phyloP scores from a whole-genome alignment of 2,797 vertebrate species.

The Euphonia xanthogaster region DNA sequence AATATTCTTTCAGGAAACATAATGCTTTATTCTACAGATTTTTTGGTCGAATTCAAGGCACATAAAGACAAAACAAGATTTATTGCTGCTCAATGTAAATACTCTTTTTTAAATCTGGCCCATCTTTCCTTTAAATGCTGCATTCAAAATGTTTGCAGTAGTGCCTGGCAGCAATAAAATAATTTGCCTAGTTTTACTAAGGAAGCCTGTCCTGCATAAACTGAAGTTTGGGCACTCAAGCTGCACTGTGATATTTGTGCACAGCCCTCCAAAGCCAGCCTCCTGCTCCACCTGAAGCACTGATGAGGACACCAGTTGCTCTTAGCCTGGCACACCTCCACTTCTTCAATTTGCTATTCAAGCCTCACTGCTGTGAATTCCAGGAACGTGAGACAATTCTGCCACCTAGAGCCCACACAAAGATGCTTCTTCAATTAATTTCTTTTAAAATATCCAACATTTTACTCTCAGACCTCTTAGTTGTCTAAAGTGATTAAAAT shows the following conservation, averaged over 20 bases:
- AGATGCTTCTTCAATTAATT: neutral
- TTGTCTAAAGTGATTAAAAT: neutral
- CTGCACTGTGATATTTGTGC: neutral
- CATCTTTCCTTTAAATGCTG: neutral
- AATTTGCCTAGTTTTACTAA: neutral
- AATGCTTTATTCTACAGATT: neutral
- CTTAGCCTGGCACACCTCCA: neutral
- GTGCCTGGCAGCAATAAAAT: neutral
- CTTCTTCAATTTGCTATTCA: neutral
- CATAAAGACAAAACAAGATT: neutral
- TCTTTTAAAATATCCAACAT: neutral
- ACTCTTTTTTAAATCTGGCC: neutral
- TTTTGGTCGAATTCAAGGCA: neutral
- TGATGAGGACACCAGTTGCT: neutral
- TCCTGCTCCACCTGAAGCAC: neutral
- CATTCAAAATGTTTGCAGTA: neutral
- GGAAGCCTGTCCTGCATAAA: neutral
- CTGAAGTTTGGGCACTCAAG: neutral
- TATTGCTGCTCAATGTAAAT: neutral
- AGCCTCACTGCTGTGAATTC: neutral
- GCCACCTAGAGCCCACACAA: conserved; percentile 57
- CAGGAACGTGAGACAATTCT: neutral
- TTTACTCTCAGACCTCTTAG: neutral
- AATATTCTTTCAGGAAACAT: neutral
- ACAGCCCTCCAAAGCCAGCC: neutral